Percentiles rank a stretch among this genome's conserved stretches.
Evolutionary conservation across 2,888 invertebrate genomes (phyloP).

Genomic region (Acanthoscelides obtectus): DNA sequence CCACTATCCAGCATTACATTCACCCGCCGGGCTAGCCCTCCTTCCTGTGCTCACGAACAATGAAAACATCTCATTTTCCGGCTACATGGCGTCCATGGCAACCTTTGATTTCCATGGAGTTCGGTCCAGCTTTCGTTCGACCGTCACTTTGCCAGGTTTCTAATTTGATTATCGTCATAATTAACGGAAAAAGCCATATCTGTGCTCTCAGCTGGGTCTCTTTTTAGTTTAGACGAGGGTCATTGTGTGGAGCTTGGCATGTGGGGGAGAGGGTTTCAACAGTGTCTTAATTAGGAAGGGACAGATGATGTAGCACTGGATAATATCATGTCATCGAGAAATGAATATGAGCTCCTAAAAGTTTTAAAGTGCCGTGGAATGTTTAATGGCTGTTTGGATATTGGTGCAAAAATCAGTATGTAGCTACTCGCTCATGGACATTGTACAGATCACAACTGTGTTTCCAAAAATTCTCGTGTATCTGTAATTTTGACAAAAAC

Average conservation of each 20-base stretch:
- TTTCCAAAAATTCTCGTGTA: no score
- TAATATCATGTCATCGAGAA: background rate
- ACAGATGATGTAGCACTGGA: background rate
- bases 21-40: background rate
- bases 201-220: slow-evolving; percentile 8
- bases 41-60: background rate
- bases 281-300: background rate
- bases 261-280: background rate
- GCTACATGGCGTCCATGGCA: background rate
- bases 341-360: background rate
- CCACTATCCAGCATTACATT: background rate
- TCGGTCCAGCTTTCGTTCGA: slow-evolving; percentile 4
- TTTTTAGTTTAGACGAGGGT: background rate
- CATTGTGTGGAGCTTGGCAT: background rate
- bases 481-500: no score
- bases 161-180: slow-evolving; percentile 24
- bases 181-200: slow-evolving; percentile 26
- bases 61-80: background rate
- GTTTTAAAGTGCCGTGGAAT: no score
- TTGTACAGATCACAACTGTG: no score
- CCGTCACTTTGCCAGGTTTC: slow-evolving; percentile 17
- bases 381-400: no score
- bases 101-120: background rate
- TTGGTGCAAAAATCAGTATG: no score
- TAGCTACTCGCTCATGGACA: no score